Conservation (phyloP, 2,797 vertebrate genomes). For the Enteromius thamalakanensis region DNA sequence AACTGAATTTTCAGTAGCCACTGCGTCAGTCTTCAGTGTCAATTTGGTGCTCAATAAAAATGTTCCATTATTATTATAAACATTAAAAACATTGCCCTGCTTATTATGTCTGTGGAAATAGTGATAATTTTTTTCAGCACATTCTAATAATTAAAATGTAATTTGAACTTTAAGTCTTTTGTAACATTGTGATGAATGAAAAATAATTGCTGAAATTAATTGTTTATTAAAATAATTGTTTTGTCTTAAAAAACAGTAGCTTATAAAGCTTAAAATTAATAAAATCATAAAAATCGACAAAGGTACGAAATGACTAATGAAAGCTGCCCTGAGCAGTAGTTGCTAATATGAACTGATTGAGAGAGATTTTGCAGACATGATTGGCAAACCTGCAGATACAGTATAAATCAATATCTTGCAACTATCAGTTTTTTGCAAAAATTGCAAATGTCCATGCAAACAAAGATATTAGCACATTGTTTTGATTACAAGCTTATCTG, state of each 20-base stretch:
- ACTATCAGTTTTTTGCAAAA: not conserved
- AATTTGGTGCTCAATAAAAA: not conserved
- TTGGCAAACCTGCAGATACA: not conserved
- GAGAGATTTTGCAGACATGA: not conserved
- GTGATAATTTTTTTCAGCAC: too few relatives aligned
- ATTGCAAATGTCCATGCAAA: not conserved
- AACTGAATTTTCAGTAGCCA: too few relatives aligned
- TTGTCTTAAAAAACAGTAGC: not conserved
- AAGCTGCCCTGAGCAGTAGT: not conserved
- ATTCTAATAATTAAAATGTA: not conserved
- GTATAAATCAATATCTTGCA: not conserved
- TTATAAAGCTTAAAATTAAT: not conserved
- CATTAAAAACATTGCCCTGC: not conserved
- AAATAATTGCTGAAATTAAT: not conserved
- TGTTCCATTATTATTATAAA: not conserved
- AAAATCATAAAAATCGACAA: not conserved
- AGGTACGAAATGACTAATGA: not conserved
- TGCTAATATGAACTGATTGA: not conserved
- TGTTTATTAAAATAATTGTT: not conserved
- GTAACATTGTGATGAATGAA: not conserved
- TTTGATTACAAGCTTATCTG: not conserved
- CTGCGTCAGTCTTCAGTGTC: not conserved
- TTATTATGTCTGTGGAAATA: not conserved
- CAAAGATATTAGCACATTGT: not conserved
- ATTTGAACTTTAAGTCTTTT: not conserved